phyloP scores from a whole-genome alignment of 2,797 vertebrate genomes.

The Galagoides demidoff region DNA sequence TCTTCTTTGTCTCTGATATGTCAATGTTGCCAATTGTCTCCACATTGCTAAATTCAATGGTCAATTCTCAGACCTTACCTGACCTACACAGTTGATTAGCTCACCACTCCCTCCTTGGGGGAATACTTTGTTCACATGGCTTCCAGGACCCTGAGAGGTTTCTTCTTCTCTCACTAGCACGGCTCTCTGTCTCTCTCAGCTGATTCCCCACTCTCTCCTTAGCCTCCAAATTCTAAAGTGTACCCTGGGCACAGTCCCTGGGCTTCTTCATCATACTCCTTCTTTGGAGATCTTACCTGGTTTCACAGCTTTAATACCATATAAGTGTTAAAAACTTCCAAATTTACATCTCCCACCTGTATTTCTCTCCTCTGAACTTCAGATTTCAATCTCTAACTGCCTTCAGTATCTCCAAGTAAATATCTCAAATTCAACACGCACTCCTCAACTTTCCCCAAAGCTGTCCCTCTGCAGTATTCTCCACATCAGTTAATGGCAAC shows the following conservation, averaged over 20 bases:
- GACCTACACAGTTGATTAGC: not conserved
- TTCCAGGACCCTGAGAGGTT: not conserved
- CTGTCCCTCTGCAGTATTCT: not conserved
- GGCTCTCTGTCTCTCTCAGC: not conserved
- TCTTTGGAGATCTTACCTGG: not conserved
- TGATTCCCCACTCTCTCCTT: not conserved
- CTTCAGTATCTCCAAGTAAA: not conserved
- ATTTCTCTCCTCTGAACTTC: not conserved
- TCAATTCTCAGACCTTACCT: not conserved
- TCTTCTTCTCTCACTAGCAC: not conserved
- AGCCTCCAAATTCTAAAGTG: not conserved
- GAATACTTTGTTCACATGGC: not conserved
- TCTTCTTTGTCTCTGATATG: not conserved
- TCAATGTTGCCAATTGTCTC: not conserved
- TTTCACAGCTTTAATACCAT: not conserved
- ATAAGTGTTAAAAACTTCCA: slow-evolving; percentile 24
- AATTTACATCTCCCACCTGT: not conserved
- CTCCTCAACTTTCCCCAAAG: not conserved
- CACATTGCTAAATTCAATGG: not conserved
- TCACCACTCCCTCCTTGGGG: not conserved
- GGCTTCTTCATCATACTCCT: not conserved
- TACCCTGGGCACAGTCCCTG: not conserved
- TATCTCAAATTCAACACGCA: not conserved
- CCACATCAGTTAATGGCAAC: not conserved
- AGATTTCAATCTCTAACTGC: not conserved